Conservation (phyloP, 2,797 vertebrate species). For the Mallotus villosus region DNA sequence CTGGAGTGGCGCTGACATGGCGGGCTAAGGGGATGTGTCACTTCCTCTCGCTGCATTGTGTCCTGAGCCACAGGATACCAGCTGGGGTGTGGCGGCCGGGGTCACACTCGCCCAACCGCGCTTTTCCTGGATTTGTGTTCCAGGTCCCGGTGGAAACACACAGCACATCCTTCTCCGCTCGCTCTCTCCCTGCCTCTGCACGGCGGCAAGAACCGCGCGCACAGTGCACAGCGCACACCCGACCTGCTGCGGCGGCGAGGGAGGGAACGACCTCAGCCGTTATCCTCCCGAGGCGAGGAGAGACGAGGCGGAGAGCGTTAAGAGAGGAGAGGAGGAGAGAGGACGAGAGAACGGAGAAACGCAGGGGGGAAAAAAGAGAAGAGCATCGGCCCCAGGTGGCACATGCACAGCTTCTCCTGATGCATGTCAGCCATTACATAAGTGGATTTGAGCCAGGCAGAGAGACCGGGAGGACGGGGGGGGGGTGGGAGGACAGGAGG, state of each 20-base stretch:
- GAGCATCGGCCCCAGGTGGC: slow-evolving; percentile 53
- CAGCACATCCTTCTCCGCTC: slow-evolving; percentile 30
- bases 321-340: not conserved
- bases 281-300: not conserved
- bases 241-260: slow-evolving; percentile 22
- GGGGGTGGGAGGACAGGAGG: too few relatives aligned
- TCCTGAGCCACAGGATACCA: slow-evolving; percentile 72
- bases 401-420: slow-evolving; percentile 50
- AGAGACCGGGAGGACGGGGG: slow-evolving; percentile 44
- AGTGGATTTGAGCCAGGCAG: slow-evolving; percentile 70
- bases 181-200: slow-evolving; percentile 17
- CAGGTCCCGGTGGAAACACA: slow-evolving; percentile 50
- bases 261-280: too few relatives aligned
- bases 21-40: slow-evolving; percentile 67
- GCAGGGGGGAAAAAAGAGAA: not conserved
- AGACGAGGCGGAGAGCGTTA: not conserved
- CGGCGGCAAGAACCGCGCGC: not conserved
- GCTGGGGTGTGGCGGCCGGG: slow-evolving; percentile 58
- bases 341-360: too few relatives aligned
- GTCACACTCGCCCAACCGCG: slow-evolving; percentile 63
- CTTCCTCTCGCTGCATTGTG: slow-evolving; percentile 66
- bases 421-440: slow-evolving; percentile 66
- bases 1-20: slow-evolving; percentile 52
- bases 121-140: slow-evolving; percentile 60
- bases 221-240: slow-evolving; percentile 36